Evolutionary conservation across 2,797 vertebrate species (phyloP), one percentile per base, ranked within the genome.

Genomic region (Rhincodon typus): DNA sequence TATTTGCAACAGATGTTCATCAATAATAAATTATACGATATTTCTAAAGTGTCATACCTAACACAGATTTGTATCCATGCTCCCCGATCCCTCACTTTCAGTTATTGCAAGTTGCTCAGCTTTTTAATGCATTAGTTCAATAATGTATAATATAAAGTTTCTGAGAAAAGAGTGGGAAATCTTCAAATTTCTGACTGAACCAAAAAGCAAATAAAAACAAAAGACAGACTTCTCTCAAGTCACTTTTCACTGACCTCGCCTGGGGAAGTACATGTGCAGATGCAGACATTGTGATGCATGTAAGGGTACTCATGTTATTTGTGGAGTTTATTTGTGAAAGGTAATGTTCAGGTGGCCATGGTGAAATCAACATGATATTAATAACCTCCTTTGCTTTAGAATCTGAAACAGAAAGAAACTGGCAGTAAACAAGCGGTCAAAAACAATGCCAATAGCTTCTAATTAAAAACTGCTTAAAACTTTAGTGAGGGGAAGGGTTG

Each of bases 201-300:
- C 87, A 30, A 90, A 90, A 90, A 38, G 8, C 62, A n/a, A 91
- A n/a, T 57, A 91, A 13, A 57, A 23, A 62, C 8, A 62, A 62
- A 62, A 62, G 57, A 12, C 57, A 62, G 57, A 62, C 57, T 62
- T 21, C 91, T 23, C 93, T 38, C 38, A 30, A 12, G 23, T 94
- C 70, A 53, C 34, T 74, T 66, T n/a, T 8, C 93, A 97, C 98
- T 98, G 96, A 98, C 98, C 79, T 96, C 74, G 86, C 97, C 94
- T 96, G 96, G 27, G 98, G 98, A 67, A 98, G 96, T 91, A 98
- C 91, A 72, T 96, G 53, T 95, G 96, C 95, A 94, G 97, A 97
- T 34, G 97, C 97, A 74, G 96, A 97, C 96, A 98, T 97, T 12
- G 96, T 97, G 96, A 98, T 96, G 96, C 98, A 98, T 77, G 97